phyloP scores from a whole-genome alignment of 2,888 invertebrate species.

The Bellardia bayeri region DNA sequence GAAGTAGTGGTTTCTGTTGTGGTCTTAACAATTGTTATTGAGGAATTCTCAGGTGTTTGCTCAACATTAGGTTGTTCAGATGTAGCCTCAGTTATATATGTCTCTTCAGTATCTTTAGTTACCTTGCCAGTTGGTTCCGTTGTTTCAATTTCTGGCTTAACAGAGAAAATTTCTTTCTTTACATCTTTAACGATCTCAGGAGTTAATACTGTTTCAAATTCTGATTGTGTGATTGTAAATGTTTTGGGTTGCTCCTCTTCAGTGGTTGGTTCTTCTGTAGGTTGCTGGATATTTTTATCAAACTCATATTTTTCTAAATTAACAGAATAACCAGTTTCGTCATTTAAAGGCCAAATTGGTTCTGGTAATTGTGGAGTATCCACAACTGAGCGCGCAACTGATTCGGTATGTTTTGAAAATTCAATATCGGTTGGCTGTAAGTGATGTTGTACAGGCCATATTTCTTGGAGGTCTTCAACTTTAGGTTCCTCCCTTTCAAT shows the following conservation, averaged over 20 bases:
- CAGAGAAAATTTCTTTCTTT: background rate
- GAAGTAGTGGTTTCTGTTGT: conserved; percentile 24
- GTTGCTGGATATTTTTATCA: conserved; percentile 72
- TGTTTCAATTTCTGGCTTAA: background rate
- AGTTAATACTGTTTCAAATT: background rate
- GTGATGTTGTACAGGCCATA: conserved; percentile 83
- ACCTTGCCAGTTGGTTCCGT: background rate
- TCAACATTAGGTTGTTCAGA: background rate
- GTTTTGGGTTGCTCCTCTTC: conserved; percentile 51
- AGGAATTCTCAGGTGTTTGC: conserved; percentile 47
- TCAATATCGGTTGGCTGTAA: conserved; percentile 80
- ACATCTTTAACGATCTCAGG: background rate
- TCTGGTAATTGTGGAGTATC: conserved; percentile 67
- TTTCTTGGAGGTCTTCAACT: conserved; percentile 81
- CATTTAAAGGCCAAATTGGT: conserved; percentile 81
- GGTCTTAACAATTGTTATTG: conserved; percentile 65
- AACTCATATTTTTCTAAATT: conserved; percentile 80
- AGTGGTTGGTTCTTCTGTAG: conserved; percentile 27
- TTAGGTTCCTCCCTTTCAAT: conserved; percentile 72
- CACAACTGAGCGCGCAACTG: conserved; percentile 59
- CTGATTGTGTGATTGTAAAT: conserved; percentile 16
- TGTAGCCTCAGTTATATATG: background rate
- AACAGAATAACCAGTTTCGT: conserved; percentile 81
- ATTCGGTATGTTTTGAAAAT: conserved; percentile 79
- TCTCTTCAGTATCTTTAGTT: background rate